Evolutionary conservation across 53 echinoderm and acorn worm genomes (phyloP).

Genomic region (Zoroaster sp.): DNA sequence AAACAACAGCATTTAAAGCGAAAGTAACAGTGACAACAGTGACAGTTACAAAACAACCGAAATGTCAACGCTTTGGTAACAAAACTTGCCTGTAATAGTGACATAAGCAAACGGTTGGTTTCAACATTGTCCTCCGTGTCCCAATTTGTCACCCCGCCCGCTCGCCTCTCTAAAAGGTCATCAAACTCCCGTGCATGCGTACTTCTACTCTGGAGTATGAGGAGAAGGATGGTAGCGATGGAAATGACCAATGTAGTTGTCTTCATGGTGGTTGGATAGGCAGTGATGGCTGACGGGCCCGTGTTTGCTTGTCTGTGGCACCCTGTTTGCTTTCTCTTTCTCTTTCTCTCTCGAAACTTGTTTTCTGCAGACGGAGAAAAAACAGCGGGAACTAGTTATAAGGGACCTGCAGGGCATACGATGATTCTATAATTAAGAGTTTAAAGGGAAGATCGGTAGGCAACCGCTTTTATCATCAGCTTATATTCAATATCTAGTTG

Average conservation of each 20-base stretch:
- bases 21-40: neutral
- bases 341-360: neutral
- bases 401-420: neutral
- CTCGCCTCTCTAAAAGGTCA: slow-evolving; percentile 30
- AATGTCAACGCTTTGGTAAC: neutral
- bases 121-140: slow-evolving; percentile 16
- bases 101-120: neutral
- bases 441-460: too few relatives aligned
- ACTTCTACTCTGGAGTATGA: slow-evolving; percentile 30
- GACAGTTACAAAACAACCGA: neutral
- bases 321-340: slow-evolving; percentile 31
- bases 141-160: slow-evolving; percentile 29
- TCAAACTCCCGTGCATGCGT: slow-evolving; percentile 33
- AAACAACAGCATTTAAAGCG: neutral
- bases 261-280: slow-evolving; percentile 33
- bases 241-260: neutral
- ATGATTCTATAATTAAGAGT: too few relatives aligned
- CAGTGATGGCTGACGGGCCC: neutral
- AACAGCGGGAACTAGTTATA: neutral
- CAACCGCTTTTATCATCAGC: too few relatives aligned
- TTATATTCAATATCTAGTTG: too few relatives aligned
- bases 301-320: neutral
- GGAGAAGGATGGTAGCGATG: neutral
- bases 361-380: neutral
- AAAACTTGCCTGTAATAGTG: slow-evolving; percentile 41